Percentiles rank a stretch among this genome's conserved stretches.
Conservation (phyloP, 2,888 invertebrate species). For the Tachina lurida region DNA sequence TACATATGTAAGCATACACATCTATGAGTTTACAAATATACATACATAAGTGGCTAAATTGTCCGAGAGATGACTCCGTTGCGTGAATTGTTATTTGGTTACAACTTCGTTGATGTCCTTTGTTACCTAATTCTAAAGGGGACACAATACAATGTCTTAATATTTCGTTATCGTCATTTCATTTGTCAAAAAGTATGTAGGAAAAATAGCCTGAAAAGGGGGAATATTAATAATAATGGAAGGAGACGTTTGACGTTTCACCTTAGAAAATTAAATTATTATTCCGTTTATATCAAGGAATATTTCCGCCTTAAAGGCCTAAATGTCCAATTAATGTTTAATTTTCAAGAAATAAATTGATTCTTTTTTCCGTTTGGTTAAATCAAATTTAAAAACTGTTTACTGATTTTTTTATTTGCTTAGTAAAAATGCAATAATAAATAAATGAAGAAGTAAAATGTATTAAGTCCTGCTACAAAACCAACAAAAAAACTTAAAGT, state of each 20-base stretch:
- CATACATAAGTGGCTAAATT: slow-evolving; percentile 20
- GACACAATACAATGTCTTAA: slow-evolving; percentile 47
- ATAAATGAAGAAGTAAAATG: not conserved
- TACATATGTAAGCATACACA: too few relatives aligned
- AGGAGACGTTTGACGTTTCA: not conserved
- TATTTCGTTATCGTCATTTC: slow-evolving; percentile 45
- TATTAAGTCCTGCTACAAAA: not conserved
- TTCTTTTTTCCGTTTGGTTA: not conserved
- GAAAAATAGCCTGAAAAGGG: not conserved
- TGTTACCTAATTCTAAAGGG: slow-evolving; percentile 3
- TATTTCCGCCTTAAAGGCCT: not conserved
- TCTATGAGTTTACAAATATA: not conserved
- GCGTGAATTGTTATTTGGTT: slow-evolving; percentile 31
- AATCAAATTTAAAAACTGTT: not conserved
- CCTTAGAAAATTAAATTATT: slow-evolving; percentile 21
- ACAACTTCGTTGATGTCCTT: slow-evolving; percentile 1
- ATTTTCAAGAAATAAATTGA: not conserved
- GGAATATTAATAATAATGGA: not conserved
- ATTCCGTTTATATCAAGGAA: not conserved
- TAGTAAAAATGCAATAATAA: not conserved
- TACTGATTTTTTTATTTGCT: not conserved
- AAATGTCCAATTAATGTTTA: not conserved
- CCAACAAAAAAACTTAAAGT: not conserved
- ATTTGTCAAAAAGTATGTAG: slow-evolving; percentile 29
- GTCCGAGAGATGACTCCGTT: slow-evolving; percentile 28